These are phyloP conservation scores for Achlya flavicornis DNA, from an alignment of 2,888 invertebrate species.

Conservation along the genomic window DNA sequence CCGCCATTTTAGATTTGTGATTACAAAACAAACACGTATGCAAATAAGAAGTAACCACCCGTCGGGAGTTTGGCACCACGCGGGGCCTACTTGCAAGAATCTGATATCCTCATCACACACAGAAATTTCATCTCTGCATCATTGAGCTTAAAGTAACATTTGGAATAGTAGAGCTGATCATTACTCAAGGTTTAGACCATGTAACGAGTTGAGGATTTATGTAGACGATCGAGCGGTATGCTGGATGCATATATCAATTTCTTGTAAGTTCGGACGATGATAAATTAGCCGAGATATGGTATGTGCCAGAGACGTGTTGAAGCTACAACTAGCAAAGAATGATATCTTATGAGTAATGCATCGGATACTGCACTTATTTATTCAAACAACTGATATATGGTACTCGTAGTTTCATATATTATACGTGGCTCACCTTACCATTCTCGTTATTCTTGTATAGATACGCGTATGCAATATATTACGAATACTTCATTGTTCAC, in stretches of 20 bases:
- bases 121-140: conserved; percentile 25
- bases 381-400: background rate
- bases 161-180: conserved; percentile 22
- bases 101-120: conserved; percentile 16
- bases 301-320: conserved; percentile 50
- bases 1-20: conserved; percentile 64
- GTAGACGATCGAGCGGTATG: conserved; percentile 45
- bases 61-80: conserved; percentile 66
- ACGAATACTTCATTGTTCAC: background rate
- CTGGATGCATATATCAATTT: conserved; percentile 69
- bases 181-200: conserved; percentile 53
- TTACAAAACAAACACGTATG: conserved; percentile 72
- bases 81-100: conserved; percentile 44
- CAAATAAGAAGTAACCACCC: conserved; percentile 74
- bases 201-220: conserved; percentile 56
- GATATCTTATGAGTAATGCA: conserved; percentile 33
- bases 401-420: background rate
- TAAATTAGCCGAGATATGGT: conserved; percentile 68
- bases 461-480: background rate
- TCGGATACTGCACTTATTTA: conserved; percentile 5
- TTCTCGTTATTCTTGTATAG: background rate
- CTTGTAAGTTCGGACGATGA: conserved; percentile 61
- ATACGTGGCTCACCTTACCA: background rate
- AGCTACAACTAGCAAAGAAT: conserved; percentile 31
- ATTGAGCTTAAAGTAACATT: conserved; percentile 32